Evolutionary conservation across 2,888 invertebrate species (phyloP).

Genomic region (Drosophila mercatorum): DNA sequence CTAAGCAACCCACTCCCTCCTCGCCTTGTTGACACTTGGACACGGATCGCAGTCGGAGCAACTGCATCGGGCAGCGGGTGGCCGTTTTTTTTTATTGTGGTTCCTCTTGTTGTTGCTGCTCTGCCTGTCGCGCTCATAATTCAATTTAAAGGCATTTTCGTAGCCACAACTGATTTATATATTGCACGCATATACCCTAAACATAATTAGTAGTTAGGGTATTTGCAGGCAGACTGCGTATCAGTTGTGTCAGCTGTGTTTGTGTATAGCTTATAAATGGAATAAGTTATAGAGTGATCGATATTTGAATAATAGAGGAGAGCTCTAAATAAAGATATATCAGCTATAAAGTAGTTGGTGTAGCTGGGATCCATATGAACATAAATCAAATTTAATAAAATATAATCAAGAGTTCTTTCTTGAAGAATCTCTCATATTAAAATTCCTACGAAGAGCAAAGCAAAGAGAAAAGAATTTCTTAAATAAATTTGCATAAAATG

Average conservation of each 20-base stretch:
- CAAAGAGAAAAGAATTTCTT: neutral
- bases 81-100: conserved; percentile 1
- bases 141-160: conserved; percentile 70
- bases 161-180: conserved; percentile 54
- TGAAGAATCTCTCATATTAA: too few relatives aligned
- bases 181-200: conserved; percentile 21
- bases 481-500: neutral
- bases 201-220: conserved; percentile 3
- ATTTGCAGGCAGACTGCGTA: neutral
- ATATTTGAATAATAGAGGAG: neutral
- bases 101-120: neutral
- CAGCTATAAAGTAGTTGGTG: too few relatives aligned
- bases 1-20: neutral
- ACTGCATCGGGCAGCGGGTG: conserved; percentile 39
- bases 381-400: too few relatives aligned
- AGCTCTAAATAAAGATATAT: too few relatives aligned
- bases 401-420: too few relatives aligned
- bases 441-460: too few relatives aligned
- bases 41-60: conserved; percentile 57
- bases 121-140: conserved; percentile 63
- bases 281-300: neutral
- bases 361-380: too few relatives aligned
- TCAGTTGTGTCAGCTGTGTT: too few relatives aligned
- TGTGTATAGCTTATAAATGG: too few relatives aligned
- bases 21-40: conserved; percentile 66